phyloP scores from a whole-genome alignment of 1,140 invertebrate genomes.

The Palaemon carinicauda region DNA sequence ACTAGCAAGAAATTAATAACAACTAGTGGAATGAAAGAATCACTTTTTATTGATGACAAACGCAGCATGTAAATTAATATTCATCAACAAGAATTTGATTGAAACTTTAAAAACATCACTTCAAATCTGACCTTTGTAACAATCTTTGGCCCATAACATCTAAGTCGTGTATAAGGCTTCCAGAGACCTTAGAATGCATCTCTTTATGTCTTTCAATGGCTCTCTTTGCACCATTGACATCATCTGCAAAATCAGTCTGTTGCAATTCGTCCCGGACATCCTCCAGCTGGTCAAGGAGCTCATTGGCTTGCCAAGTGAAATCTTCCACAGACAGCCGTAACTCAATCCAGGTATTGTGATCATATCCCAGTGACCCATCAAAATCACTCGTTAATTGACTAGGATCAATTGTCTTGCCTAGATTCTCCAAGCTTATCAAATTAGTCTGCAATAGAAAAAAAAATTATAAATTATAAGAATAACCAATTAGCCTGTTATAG shows the following conservation, averaged over 20 bases:
- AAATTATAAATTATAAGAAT: not conserved
- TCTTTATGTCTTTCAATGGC: slow-evolving; percentile 92
- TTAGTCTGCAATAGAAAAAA: slow-evolving; percentile 79
- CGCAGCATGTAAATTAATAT: too few species aligned
- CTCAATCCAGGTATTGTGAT: slow-evolving; percentile 97
- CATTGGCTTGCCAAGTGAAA: slow-evolving; percentile 92
- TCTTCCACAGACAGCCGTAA: slow-evolving; percentile 91
- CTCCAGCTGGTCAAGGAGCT: slow-evolving; percentile 89
- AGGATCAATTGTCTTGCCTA: slow-evolving; percentile 90
- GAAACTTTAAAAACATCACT: not conserved
- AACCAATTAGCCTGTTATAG: not conserved
- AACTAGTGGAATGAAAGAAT: not conserved
- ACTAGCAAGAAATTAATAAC: not conserved
- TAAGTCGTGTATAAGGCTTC: slow-evolving; percentile 91
- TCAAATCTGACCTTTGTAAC: slow-evolving; percentile 69
- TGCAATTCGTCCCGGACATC: slow-evolving; percentile 90
- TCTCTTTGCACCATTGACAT: slow-evolving; percentile 87
- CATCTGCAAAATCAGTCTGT: slow-evolving; percentile 89
- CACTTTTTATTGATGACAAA: not conserved
- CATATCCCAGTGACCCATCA: slow-evolving; percentile 92
- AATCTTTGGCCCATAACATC: slow-evolving; percentile 77
- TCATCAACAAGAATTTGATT: not conserved
- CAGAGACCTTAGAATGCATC: slow-evolving; percentile 92
- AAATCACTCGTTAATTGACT: slow-evolving; percentile 91
- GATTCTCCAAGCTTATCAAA: slow-evolving; percentile 92